Evolutionary conservation across 2,113 vertebrate species (phyloP).

Genomic region (Actenoides hombroni): DNA sequence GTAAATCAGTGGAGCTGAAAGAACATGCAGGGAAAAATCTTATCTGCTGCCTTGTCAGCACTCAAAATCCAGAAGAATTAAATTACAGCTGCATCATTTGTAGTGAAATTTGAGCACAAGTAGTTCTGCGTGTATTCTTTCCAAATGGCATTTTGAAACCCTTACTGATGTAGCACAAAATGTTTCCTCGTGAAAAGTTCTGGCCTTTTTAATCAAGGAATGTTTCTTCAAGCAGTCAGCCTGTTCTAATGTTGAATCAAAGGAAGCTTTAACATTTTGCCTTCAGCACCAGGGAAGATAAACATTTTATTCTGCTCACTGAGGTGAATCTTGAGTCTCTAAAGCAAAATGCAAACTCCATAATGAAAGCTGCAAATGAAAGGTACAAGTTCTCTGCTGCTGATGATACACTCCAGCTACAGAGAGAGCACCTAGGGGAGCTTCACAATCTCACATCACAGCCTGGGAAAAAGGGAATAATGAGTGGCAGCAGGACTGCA

Average conservation of each 20-base stretch:
- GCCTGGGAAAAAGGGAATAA: background rate
- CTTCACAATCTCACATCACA: background rate
- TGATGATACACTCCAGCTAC: background rate
- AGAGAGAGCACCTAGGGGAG: background rate
- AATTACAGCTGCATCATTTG: background rate
- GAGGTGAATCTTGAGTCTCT: slow-evolving; percentile 5
- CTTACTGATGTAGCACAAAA: background rate
- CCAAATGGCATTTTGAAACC: background rate
- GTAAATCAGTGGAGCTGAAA: background rate
- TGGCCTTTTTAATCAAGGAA: background rate
- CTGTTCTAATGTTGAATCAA: background rate
- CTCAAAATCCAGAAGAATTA: background rate
- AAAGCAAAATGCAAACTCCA: background rate
- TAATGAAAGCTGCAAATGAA: background rate
- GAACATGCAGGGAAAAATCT: background rate
- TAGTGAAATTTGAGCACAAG: background rate
- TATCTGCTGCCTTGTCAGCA: background rate
- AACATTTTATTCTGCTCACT: slow-evolving; percentile 5
- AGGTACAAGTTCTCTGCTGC: background rate
- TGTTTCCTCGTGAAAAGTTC: background rate
- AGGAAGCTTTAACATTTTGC: slow-evolving; percentile 7
- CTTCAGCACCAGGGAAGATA: background rate
- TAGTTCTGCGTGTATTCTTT: background rate
- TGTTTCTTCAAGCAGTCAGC: background rate
- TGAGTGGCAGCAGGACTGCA: background rate